These are phyloP conservation scores for Pseudococcus jackbeardsleyi DNA, from an alignment of 2,888 invertebrate species.

Conservation along the genomic window DNA sequence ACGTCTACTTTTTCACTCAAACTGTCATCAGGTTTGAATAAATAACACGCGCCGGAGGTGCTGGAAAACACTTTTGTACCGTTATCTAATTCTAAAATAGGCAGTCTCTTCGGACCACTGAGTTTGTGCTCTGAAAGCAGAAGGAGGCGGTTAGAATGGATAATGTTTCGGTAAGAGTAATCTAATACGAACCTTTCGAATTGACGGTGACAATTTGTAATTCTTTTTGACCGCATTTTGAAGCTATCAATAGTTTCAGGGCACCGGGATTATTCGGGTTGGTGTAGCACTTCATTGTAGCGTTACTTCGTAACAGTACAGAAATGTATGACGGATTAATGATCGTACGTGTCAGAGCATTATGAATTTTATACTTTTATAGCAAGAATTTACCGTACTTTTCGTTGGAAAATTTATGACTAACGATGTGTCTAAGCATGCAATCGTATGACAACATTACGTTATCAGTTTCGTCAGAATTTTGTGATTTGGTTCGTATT, in stretches of 20 bases:
- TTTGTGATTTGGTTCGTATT: neutral
- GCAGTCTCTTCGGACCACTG: conserved; percentile 71
- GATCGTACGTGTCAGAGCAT: conserved; percentile 21
- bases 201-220: conserved; percentile 75
- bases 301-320: conserved; percentile 25
- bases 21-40: conserved; percentile 73
- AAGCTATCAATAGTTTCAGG: conserved; percentile 80
- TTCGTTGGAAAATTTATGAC: neutral
- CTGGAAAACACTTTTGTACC: conserved; percentile 79
- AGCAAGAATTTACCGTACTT: neutral
- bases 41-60: conserved; percentile 79
- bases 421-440: conserved; percentile 33
- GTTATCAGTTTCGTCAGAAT: conserved; percentile 47
- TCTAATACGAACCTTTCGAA: conserved; percentile 72
- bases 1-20: conserved; percentile 68
- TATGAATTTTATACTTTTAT: neutral
- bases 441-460: conserved; percentile 27
- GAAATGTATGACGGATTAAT: neutral
- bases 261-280: conserved; percentile 84
- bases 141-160: neutral
- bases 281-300: conserved; percentile 78
- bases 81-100: conserved; percentile 77
- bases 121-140: conserved; percentile 11
- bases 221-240: conserved; percentile 75
- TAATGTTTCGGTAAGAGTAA: neutral